A percentile compares a stretch with the other conserved stretches of the same genome.
phyloP scores from a whole-genome alignment of 2,113 vertebrate species.

The Tragelaphus buxtoni region DNA sequence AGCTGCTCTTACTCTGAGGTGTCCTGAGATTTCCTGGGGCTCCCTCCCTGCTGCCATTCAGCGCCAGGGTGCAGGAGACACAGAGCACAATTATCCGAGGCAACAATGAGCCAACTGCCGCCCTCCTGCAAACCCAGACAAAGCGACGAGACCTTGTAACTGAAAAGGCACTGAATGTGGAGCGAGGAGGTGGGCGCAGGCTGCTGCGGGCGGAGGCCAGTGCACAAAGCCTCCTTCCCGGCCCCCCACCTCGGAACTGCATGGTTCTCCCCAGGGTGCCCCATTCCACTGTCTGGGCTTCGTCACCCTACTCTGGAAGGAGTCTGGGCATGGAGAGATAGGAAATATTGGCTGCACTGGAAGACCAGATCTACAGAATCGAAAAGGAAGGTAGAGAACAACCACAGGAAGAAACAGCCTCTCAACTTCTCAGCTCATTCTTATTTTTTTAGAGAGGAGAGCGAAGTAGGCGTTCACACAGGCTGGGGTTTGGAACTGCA shows the following conservation, averaged over 20 bases:
- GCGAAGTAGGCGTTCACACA: accelerated
- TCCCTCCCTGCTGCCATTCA: neutral
- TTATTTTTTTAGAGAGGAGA: neutral
- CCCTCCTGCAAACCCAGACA: neutral
- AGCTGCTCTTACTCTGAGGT: neutral
- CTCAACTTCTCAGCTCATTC: accelerated
- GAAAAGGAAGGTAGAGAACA: neutral
- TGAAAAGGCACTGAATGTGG: neutral
- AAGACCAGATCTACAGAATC: neutral
- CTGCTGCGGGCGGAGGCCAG: neutral
- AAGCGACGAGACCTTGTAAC: neutral
- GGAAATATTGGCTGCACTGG: neutral
- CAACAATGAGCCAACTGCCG: neutral
- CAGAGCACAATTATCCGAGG: neutral
- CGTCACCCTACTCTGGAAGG: neutral
- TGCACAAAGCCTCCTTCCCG: accelerated
- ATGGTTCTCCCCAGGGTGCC: accelerated
- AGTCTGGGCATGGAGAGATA: accelerated
- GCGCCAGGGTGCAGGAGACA: neutral
- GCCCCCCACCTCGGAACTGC: accelerated
- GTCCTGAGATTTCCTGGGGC: neutral
- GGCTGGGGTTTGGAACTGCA: neutral
- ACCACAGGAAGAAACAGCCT: neutral
- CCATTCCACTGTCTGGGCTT: neutral
- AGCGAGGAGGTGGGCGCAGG: neutral